Conservation (phyloP, 2,888 invertebrate species). For the Brachyptera putata region DNA sequence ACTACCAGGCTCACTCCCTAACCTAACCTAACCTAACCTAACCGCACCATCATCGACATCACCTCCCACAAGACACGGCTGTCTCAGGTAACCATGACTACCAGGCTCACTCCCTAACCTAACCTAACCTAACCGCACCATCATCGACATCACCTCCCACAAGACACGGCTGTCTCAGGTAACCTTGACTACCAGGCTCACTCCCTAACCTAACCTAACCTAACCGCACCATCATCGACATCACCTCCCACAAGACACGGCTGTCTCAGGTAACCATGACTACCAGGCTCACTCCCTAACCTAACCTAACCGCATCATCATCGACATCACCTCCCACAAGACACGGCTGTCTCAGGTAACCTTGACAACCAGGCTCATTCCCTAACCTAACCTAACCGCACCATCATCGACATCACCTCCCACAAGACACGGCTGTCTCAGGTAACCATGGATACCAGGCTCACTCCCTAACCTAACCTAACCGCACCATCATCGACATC, state of each 20-base stretch:
- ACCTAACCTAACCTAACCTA: no score
- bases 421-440: constrained; percentile 93
- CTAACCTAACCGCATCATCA: constrained; percentile 96
- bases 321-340: constrained; percentile 96
- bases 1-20: no score
- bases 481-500: constrained; percentile 96
- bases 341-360: constrained; percentile 83
- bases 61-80: constrained; percentile 94
- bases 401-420: constrained; percentile 95
- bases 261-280: constrained; percentile 80
- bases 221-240: constrained; percentile 96
- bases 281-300: no score
- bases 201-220: no score
- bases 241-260: constrained; percentile 94
- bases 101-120: no score
- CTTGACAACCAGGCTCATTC: no score
- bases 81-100: constrained; percentile 75
- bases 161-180: constrained; percentile 89
- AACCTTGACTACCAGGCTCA: no score
- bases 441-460: no score
- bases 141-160: constrained; percentile 95
- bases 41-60: constrained; percentile 96
- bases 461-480: no score
- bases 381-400: no score
- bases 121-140: constrained; percentile 96